Percentiles rank a stretch among this genome's conserved stretches.
These are phyloP conservation scores for Apamea epomidion DNA, from an alignment of 2,888 invertebrate species.

Conservation along the genomic window DNA sequence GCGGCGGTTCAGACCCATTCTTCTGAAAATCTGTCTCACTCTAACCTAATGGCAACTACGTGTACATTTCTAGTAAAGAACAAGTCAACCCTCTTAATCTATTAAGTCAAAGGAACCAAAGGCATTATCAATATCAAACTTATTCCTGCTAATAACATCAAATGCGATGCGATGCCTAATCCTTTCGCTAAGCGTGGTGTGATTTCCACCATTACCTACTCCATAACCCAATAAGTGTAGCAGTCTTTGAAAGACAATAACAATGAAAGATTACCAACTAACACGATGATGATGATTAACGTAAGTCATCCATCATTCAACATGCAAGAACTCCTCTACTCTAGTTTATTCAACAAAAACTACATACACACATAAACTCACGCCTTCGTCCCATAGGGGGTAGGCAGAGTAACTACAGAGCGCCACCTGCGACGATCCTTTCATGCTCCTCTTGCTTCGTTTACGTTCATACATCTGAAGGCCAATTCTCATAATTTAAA, in stretches of 20 bases:
- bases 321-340: background rate
- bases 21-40: too few relatives aligned
- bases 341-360: conserved; percentile 22
- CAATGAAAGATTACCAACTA: background rate
- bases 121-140: background rate
- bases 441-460: background rate
- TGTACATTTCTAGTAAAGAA: background rate
- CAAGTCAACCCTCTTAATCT: background rate
- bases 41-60: too few relatives aligned
- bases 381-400: background rate
- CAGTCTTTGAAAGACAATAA: background rate
- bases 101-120: background rate
- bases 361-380: background rate
- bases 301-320: background rate
- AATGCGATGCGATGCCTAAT: background rate
- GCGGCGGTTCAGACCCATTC: too few relatives aligned
- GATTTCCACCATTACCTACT: background rate
- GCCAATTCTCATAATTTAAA: too few relatives aligned
- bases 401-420: background rate
- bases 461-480: background rate
- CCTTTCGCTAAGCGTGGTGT: background rate
- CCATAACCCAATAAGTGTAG: background rate
- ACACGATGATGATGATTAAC: background rate
- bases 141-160: background rate
- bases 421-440: background rate